Percentiles rank a stretch among this genome's conserved stretches.
phyloP scores from a whole-genome alignment of 2,888 invertebrate species.

The Ichneumon xanthorius region DNA sequence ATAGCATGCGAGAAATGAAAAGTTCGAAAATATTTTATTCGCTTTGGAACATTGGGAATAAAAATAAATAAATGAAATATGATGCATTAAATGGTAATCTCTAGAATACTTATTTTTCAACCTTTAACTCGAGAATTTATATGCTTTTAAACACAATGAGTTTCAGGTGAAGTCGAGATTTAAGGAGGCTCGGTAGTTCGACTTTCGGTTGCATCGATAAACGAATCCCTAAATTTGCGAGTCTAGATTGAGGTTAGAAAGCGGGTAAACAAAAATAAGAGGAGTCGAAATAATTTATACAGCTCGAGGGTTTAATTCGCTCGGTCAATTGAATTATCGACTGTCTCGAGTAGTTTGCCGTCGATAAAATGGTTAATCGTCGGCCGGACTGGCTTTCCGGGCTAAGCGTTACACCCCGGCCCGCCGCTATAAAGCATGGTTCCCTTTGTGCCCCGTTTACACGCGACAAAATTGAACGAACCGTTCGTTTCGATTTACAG shows the following conservation, averaged over 20 bases:
- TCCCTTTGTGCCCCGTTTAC: neutral
- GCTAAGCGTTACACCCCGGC: neutral
- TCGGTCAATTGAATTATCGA: neutral
- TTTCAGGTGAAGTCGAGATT: too few relatives aligned
- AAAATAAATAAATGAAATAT: neutral
- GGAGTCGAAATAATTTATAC: too few relatives aligned
- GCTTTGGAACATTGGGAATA: too few relatives aligned
- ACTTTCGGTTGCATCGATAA: too few relatives aligned
- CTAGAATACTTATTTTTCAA: neutral
- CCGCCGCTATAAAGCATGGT: neutral
- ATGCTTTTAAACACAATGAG: too few relatives aligned
- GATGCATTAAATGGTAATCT: neutral
- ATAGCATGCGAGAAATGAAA: too few relatives aligned
- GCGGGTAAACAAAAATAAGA: too few relatives aligned
- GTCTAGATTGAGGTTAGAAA: too few relatives aligned
- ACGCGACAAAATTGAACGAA: slow-evolving; percentile 8
- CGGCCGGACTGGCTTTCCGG: neutral
- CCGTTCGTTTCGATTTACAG: neutral
- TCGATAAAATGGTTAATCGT: neutral
- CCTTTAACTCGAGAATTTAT: neutral
- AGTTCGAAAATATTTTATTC: too few relatives aligned
- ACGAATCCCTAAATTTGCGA: too few relatives aligned
- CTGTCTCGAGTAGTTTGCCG: neutral
- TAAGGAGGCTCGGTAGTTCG: too few relatives aligned
- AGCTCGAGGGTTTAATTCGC: neutral